Evolutionary conservation across 2,888 invertebrate species (phyloP), one percentile per base, ranked within the genome.

Genomic region (Ephialtes manifestator): DNA sequence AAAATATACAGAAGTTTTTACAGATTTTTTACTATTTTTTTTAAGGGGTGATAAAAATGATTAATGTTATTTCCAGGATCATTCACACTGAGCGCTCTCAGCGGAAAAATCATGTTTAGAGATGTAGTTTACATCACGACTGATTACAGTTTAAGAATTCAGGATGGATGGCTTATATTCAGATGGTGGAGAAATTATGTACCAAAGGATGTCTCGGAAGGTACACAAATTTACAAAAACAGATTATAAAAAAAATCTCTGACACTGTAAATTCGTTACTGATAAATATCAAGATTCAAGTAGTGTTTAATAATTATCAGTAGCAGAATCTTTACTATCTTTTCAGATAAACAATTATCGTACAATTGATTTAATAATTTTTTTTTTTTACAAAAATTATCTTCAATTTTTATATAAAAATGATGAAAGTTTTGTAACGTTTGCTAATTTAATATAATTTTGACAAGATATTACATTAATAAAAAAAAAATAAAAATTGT

Each of bases 51-150:
- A 48, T 28, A 24, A 13, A 51, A 11, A 43, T 43, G 43, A 39
- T 8, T 10, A 7, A 0, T 60, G 46, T 70, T 78, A 89, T 75
- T 95, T 95, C 31, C 94, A 98, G 99, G 99, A 80, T 99, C 99
- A 4, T 96, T 99, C 91, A 98, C 98, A 5, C 95, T 99, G 77
- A 98, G 99, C 94, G 98, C 98, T n/a, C 95, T 99, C 86, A 98
- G 99, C 77, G 99, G 99, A 3, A 99, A 99, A 95, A 97, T 99
- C 76, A 99, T 99, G 99, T 99, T 99, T 94, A 96, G 99, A 81
- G 99, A 99, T 95, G 96, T 99, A 89, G 97, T 98, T 77, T 99
- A 98, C 92, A 97, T 99, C 84, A 98, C 98, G 87, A 97, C 98
- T 92, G 99, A 99, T 95, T 99, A 97, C 94, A 97, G 98, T 46